These are phyloP conservation scores for Zootermopsis nevadensis DNA, from an alignment of 2,888 invertebrate genomes.

Conservation along the genomic window DNA sequence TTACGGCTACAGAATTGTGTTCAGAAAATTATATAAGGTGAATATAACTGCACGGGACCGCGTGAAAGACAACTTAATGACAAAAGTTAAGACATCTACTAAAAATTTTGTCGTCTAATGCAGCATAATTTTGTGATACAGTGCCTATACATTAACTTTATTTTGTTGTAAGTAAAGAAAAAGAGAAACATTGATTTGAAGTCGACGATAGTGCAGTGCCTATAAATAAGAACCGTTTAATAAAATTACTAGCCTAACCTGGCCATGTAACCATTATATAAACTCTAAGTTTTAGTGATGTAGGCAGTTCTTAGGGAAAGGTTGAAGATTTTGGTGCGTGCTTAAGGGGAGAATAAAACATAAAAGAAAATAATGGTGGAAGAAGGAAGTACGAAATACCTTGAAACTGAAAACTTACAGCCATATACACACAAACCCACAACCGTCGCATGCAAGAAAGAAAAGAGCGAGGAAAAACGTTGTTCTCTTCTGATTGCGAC, in stretches of 20 bases:
- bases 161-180: neutral
- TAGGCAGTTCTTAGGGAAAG: neutral
- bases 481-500: conserved; percentile 27
- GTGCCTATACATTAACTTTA: conserved; percentile 26
- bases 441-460: conserved; percentile 6
- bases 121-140: conserved; percentile 2
- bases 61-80: neutral
- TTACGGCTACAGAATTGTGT: too few species aligned
- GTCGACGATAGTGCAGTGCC: conserved; percentile 3
- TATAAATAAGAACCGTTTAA: neutral
- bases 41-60: too few species aligned
- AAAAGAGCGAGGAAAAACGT: conserved; percentile 8
- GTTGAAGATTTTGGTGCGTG: conserved; percentile 12
- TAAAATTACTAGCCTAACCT: neutral
- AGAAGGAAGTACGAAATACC: conserved; percentile 4
- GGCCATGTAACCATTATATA: neutral
- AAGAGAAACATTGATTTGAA: neutral
- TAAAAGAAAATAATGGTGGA: neutral
- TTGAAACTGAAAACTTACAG: neutral
- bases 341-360: neutral
- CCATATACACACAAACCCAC: conserved; percentile 25
- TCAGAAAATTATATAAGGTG: too few species aligned
- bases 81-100: neutral
- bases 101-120: neutral
- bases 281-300: neutral